Evolutionary conservation across 2,888 invertebrate species (phyloP).

Genomic region (Prostheceraeus crozeri): DNA sequence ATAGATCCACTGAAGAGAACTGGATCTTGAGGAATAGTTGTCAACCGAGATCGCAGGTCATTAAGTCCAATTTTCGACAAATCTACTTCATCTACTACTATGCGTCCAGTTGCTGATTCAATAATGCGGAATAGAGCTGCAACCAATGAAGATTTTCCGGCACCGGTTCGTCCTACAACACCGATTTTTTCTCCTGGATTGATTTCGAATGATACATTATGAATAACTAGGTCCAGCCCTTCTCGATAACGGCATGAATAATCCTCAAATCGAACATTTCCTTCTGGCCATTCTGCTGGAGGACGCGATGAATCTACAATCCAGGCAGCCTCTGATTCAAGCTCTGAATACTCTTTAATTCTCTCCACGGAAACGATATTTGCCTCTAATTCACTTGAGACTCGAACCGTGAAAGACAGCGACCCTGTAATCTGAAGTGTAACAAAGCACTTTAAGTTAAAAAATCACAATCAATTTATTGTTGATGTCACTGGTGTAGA

Average conservation of each 20-base stretch:
- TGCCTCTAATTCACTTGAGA: slow-evolving; percentile 93
- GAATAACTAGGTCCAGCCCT: slow-evolving; percentile 51
- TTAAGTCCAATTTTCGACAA: slow-evolving; percentile 46
- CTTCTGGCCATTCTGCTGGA: slow-evolving; percentile 48
- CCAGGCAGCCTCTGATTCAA: slow-evolving; percentile 27
- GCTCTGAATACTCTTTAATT: slow-evolving; percentile 83
- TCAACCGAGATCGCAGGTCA: slow-evolving; percentile 47
- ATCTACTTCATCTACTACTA: slow-evolving; percentile 47
- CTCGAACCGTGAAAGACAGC: too few species aligned
- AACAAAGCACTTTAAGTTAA: too few species aligned
- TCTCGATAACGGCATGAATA: slow-evolving; percentile 50
- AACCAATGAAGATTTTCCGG: slow-evolving; percentile 52
- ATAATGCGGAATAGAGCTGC: slow-evolving; percentile 50
- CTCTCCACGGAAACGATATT: slow-evolving; percentile 94
- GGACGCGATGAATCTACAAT: slow-evolving; percentile 40
- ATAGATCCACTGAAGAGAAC: slow-evolving; percentile 36
- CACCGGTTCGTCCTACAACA: slow-evolving; percentile 53
- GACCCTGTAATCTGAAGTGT: too few species aligned
- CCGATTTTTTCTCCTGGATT: slow-evolving; percentile 52
- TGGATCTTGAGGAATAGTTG: slow-evolving; percentile 49
- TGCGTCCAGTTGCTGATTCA: slow-evolving; percentile 47
- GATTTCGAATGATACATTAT: slow-evolving; percentile 47
- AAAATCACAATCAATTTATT: too few species aligned
- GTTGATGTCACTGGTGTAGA: too few species aligned
- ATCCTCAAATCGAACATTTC: slow-evolving; percentile 47